Conservation (phyloP, 2,888 invertebrate species). For the Leptinotarsa haldemani region DNA sequence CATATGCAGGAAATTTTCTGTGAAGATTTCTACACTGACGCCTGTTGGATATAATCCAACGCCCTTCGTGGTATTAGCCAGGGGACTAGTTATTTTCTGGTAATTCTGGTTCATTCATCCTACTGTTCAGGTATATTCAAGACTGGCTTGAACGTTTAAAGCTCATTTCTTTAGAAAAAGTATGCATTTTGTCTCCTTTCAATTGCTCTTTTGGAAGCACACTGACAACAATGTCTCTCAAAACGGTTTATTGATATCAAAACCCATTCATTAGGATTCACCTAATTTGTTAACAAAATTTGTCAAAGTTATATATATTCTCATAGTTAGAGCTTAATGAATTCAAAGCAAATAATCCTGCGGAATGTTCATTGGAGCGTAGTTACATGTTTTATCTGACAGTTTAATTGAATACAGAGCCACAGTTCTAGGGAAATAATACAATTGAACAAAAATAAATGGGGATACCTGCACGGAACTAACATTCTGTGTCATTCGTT, state of each 20-base stretch:
- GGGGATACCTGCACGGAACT: neutral
- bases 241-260: neutral
- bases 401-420: slow-evolving; percentile 6
- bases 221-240: neutral
- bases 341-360: slow-evolving; percentile 7
- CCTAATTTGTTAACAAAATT: neutral
- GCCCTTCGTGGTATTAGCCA: too few species aligned
- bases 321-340: neutral
- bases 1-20: too few species aligned
- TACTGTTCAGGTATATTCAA: too few species aligned
- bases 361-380: slow-evolving; percentile 3
- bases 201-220: neutral
- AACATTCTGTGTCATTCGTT: neutral
- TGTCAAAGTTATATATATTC: neutral
- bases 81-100: too few species aligned
- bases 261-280: neutral
- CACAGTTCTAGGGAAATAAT: neutral
- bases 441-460: slow-evolving; percentile 11
- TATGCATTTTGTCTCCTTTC: neutral
- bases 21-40: too few species aligned
- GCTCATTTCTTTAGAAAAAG: too few species aligned
- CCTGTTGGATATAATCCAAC: too few species aligned
- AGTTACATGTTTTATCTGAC: slow-evolving; percentile 5
- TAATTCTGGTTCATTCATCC: too few species aligned
- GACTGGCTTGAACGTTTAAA: too few species aligned